Base-by-base conservation (phyloP, 2,888 invertebrate species). In the Apoda limacodes region DNA sequence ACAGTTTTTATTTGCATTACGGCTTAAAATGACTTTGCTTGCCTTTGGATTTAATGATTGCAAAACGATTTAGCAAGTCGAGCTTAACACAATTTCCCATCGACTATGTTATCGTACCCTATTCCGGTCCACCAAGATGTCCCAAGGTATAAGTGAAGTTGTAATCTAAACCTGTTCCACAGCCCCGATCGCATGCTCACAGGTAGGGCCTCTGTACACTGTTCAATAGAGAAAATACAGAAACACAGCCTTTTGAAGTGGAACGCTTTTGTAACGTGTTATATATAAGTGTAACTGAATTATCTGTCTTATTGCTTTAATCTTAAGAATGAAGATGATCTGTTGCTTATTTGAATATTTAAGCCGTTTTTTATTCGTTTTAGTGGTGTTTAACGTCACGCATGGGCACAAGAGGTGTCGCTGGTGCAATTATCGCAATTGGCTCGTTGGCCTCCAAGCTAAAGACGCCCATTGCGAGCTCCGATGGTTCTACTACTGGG, bases 381-480 rank as follows among this genome's bases (percentile, higher is more conserved):
- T 38, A 44, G 39, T 50, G 49, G 42, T 46, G 53, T 62, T 68
- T 66, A 67, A 61, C 64, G 69, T 71, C 71, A 70, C 72, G 69
- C 68, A 69, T 66, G 66, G 55, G 55, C 63, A 66, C 52, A 58
- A 71, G 71, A 75, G 74, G 76, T 76, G 76, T 74, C 72, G 67
- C 64, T 66, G 60, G 53, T 51, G 66, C 71, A 78, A 80, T 80
- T 78, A 78, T 68, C 59, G 69, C 76, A 78, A 80, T 78, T 80
- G 78, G 78, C 74, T 68, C 67, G 67, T 63, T 67, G 67, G 69
- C 61, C 67, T 67, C 62, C 55, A 53, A 61, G 60, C 56, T 57
- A 63, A 63, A 66, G 69, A 74, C 76, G 75, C 74, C 75, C 76
- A 68, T 70, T 59, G 58, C 55, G 53, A 52, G 58, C 58, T 50